phyloP scores from a whole-genome alignment of 2,888 invertebrate species.

The Morpho achilles region DNA sequence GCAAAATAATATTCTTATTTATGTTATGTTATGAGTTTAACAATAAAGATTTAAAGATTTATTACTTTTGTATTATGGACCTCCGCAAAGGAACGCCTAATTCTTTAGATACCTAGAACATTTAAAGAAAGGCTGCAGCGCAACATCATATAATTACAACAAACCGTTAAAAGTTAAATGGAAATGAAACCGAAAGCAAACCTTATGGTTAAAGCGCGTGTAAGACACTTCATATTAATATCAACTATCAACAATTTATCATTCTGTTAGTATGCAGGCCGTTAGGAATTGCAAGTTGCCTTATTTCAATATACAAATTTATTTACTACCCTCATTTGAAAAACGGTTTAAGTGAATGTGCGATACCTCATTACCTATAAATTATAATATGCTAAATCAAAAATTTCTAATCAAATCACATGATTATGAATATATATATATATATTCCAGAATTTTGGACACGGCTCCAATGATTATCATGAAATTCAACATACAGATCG shows the following conservation, averaged over 20 bases:
- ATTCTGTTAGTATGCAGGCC: not conserved
- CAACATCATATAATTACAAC: conserved; percentile 19
- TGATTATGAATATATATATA: too few relatives aligned
- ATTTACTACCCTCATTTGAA: conserved; percentile 1
- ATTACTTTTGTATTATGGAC: too few relatives aligned
- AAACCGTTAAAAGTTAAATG: conserved; percentile 19
- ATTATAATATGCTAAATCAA: too few relatives aligned
- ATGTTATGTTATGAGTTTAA: too few relatives aligned
- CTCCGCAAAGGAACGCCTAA: too few relatives aligned
- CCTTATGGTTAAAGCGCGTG: conserved; percentile 13
- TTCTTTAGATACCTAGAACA: too few relatives aligned
- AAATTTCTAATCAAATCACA: too few relatives aligned
- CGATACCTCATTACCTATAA: not conserved
- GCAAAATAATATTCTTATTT: too few relatives aligned
- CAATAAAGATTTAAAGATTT: too few relatives aligned
- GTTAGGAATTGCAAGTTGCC: conserved; percentile 10
- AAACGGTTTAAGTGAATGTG: conserved; percentile 7
- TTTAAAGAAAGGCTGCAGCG: conserved; percentile 19
- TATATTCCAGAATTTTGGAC: too few relatives aligned
- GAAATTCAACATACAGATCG: too few relatives aligned
- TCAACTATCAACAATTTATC: conserved; percentile 18
- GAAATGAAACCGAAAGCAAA: conserved; percentile 23
- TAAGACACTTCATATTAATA: conserved; percentile 30
- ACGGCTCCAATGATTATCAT: too few relatives aligned
- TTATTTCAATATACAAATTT: conserved; percentile 9